Percentiles rank a stretch among this genome's conserved stretches.
phyloP scores from a whole-genome alignment of 2,113 vertebrate species.

The Paramisgurnus dabryanus region DNA sequence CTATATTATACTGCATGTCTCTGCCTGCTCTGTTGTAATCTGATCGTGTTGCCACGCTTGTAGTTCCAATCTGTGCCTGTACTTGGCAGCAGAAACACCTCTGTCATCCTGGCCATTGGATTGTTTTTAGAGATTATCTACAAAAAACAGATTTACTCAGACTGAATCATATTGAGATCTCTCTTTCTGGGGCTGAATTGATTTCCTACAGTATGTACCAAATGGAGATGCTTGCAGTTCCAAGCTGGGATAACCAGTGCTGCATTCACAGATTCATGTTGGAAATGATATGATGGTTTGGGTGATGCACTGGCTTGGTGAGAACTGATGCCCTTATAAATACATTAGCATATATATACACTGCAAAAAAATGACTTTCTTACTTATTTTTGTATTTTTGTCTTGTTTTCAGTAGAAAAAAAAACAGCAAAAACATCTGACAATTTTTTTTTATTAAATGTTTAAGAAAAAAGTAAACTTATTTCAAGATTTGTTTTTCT shows the following conservation, averaged over 20 bases:
- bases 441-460: too few relatives aligned
- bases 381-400: too few relatives aligned
- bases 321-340: too few relatives aligned
- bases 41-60: constrained; percentile 20
- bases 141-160: background rate
- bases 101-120: background rate
- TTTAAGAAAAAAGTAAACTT: too few relatives aligned
- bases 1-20: constrained; percentile 30
- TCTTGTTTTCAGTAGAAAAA: too few relatives aligned
- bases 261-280: background rate
- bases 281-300: background rate
- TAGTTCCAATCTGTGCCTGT: constrained; percentile 38
- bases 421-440: too few relatives aligned
- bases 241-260: background rate
- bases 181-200: background rate
- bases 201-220: background rate
- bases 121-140: background rate
- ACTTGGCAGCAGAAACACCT: constrained; percentile 26
- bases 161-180: background rate
- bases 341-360: background rate
- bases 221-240: background rate
- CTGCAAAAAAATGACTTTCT: too few relatives aligned
- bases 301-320: background rate
- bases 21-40: constrained; percentile 9
- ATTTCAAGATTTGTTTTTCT: too few relatives aligned